Evolutionary conservation across 2,113 vertebrate genomes (phyloP), one percentile per base, ranked within the genome.

Genomic region (Tragelaphus buxtoni): DNA sequence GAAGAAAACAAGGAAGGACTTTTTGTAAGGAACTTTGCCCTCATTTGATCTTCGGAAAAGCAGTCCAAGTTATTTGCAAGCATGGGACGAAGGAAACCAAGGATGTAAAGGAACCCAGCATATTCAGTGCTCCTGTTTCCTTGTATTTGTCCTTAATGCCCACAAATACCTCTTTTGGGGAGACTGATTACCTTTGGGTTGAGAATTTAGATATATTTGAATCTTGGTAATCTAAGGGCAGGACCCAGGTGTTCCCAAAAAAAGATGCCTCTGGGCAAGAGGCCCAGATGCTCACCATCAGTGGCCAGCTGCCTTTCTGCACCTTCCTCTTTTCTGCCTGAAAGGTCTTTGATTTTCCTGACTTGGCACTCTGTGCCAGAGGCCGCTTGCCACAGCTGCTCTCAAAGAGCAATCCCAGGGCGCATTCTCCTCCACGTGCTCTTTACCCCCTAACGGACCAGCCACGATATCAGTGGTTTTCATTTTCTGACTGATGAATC

Each of bases 371-470:
- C 83, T 95, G 55, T 97, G 92, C 83, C 42, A 83, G 94, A 49
- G 81, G 22, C 60, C 0, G 32, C 96, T 97, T 94, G 91, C 96
- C 88, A 95, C 89, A 98, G 96, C 98, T 98, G 93, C 95, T 91
- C 3, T 95, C 91, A 7, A 74, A 58, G 95, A 96, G 98, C 98
- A 95, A 30, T 95, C 95, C 88, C 76, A 86, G 30, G 2, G 17
- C 87, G 0, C 1, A 0, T 77, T 90, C 94, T 92, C 96, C 60
- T 82, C 56, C 55, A 16, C 39, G 20, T 93, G 53, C 28, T 11
- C 55, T 63, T 45, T 45, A n/a, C 92, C 88, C 56, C 74, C 17
- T 39, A 14, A 58, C 20, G 94, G 45, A n/a, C 39, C 17, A 81
- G 22, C 84, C 60, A n/a, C 42, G 26, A 1, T 69, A 1, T 7